Base-by-base conservation (phyloP, 2,797 vertebrate species). In the Rhadinocentrus ornatus region DNA sequence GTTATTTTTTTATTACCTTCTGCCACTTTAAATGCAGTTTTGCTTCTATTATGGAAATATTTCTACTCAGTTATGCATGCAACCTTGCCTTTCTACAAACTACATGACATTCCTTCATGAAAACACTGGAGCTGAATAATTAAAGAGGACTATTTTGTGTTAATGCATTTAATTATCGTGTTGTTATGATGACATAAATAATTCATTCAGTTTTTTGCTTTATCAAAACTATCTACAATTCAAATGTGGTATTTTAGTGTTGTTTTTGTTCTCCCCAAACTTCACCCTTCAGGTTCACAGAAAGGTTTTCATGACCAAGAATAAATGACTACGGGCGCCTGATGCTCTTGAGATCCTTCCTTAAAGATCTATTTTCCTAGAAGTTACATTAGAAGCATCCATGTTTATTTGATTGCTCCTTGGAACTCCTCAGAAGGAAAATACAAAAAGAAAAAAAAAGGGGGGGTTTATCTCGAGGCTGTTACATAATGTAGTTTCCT, bases 111-210 rank as follows among this genome's bases (percentile, higher is more conserved):
- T 80, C 78, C 80, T 84, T 84, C 77, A 78, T 37, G 13, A 85
- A 89, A 88, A 90, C 76, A 81, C 73, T 66, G 70, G 29, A 59
- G 54, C 55, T 88, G 85, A 92, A 92, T 91, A 87, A 91, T 91
- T 90, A 85, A 90, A 85, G 59, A 37, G 80, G 70, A 76, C 75
- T 77, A 84, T 89, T 92, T 91, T 89, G 79, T 84, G 83, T 89
- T 88, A 90, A 91, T 88, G 88, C 78, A 77, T 90, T 90, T 89
- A 89, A 92, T 92, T 91, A 89, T 84, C 78, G 82, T 78, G 74
- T 89, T 81, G 73, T 90, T 82, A 76, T 89, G 86, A 89, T 87
- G 66, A 85, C 78, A 93, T 93, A 80, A 90, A 91, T 92, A 80
- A 92, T 92, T 89, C 86, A 92, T 89, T 53, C 3, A 0, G 6